A percentile compares a stretch with the other conserved stretches of the same genome.
These are phyloP conservation scores for Adoxophyes honmai DNA, from an alignment of 1,140 invertebrate genomes.

Conservation along the genomic window DNA sequence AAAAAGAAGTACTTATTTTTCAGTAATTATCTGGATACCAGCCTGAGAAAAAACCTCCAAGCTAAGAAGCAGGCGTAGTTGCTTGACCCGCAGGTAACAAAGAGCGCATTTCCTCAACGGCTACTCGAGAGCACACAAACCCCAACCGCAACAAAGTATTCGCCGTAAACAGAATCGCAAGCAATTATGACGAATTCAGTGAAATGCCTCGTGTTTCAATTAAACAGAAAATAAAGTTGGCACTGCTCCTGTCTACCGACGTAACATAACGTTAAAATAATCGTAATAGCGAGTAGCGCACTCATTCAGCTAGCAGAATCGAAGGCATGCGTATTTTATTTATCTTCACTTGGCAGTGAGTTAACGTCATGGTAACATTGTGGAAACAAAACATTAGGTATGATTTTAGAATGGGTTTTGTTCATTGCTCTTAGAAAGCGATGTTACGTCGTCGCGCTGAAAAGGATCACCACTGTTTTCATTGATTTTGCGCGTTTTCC, in stretches of 20 bases:
- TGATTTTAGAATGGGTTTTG: too few species aligned
- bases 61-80: background rate
- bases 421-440: too few species aligned
- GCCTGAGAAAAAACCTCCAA: too few species aligned
- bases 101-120: constrained; percentile 16
- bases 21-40: too few species aligned
- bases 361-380: too few species aligned
- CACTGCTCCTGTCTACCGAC: constrained; percentile 30
- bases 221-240: constrained; percentile 48
- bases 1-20: too few species aligned
- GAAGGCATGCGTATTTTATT: background rate
- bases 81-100: background rate
- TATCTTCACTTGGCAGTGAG: too few species aligned
- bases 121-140: constrained; percentile 25
- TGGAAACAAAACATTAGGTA: too few species aligned
- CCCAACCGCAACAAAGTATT: constrained; percentile 28
- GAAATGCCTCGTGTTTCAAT: constrained; percentile 48
- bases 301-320: constrained; percentile 3
- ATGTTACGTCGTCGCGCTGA: too few species aligned
- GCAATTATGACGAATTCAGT: constrained; percentile 39
- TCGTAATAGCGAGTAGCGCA: constrained; percentile 13
- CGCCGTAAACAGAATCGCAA: constrained; percentile 34
- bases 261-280: constrained; percentile 26
- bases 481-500: background rate
- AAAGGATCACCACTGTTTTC: too few species aligned